A percentile compares a stretch with the other conserved stretches of the same genome.
Evolutionary conservation across 2,888 invertebrate genomes (phyloP).

Genomic region (Rhyacophila evoluta): DNA sequence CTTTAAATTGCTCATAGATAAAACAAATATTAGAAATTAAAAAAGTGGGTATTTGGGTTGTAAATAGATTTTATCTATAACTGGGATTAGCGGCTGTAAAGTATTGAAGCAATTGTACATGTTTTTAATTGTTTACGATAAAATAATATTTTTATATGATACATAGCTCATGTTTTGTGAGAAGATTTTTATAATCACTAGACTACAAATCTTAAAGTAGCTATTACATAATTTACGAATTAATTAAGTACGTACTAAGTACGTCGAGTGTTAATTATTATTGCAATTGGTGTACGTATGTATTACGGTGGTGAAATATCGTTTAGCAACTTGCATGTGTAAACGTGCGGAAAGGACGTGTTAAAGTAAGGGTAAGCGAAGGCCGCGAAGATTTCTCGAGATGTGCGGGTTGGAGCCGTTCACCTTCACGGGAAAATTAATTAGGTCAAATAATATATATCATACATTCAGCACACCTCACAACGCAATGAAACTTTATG

Average conservation of each 20-base stretch:
- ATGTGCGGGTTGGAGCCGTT: neutral
- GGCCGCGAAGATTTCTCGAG: neutral
- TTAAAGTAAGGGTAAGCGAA: neutral
- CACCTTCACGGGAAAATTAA: conserved; percentile 4
- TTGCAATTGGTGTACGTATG: neutral
- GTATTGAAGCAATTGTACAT: too few relatives aligned
- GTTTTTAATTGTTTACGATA: too few relatives aligned
- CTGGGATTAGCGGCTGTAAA: too few relatives aligned
- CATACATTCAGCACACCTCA: too few relatives aligned
- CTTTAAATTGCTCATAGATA: too few relatives aligned
- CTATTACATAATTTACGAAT: conserved; percentile 14
- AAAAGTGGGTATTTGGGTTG: too few relatives aligned
- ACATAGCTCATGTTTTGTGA: neutral
- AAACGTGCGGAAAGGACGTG: conserved; percentile 24
- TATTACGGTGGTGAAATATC: conserved; percentile 10
- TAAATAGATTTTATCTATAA: too few relatives aligned
- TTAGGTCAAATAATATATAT: too few relatives aligned
- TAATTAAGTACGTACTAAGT: conserved; percentile 3
- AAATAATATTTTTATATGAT: neutral
- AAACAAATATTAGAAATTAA: too few relatives aligned
- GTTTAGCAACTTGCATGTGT: neutral
- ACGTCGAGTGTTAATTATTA: conserved; percentile 5
- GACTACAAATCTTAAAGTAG: neutral
- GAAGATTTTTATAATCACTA: neutral
- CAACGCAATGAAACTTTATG: too few relatives aligned